Evolutionary conservation across 2,113 vertebrate genomes (phyloP), one percentile per base, ranked within the genome.

Genomic region (Vanacampus margaritifer): DNA sequence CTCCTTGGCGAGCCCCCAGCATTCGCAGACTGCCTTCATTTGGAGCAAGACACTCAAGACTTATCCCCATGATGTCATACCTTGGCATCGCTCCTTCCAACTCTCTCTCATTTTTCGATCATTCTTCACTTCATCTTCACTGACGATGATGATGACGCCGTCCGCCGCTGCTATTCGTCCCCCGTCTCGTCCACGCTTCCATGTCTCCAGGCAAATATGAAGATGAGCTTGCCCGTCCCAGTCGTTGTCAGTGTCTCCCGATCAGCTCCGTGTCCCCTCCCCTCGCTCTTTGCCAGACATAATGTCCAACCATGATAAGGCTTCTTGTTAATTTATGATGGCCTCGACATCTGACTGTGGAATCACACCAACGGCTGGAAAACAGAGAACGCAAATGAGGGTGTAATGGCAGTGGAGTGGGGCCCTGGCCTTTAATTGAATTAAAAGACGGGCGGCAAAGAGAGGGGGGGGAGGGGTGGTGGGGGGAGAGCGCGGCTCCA

Each of bases 391-490:
- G 91, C 90, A 94, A 95, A 96, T 93, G 93, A 94, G 92, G 89
- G 85, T 91, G 91, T 95, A 95, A 95, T 94, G 92, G 94, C 92
- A 91, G 89, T 80, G 82, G 89, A 94, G 90, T 92, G 88, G 91
- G 94, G 86, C 86, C 93, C 92, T 91, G 90, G 91, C 84, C 89
- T 93, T 92, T 98, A 97, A 98, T 96, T 97, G 94, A 98, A 98
- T 97, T 97, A 98, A 97, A 95, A 96, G 91, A 90, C 76, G 69
- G 74, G 69, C 76, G 77, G 78, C 67, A 71, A 65, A 68, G 82
- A 80, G 70, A 74, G 78, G 64, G 71, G 73, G 41, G 79, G 71
- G 63, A 69, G 73, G 41, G 68, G 54, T n/a, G n/a, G n/a, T n/a
- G n/a, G 64, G 14, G 58, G 28, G 10, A 46, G 36, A 23, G 7